These are phyloP conservation scores for Drosophila melanosoma DNA, from an alignment of 2,888 invertebrate species.

Conservation along the genomic window DNA sequence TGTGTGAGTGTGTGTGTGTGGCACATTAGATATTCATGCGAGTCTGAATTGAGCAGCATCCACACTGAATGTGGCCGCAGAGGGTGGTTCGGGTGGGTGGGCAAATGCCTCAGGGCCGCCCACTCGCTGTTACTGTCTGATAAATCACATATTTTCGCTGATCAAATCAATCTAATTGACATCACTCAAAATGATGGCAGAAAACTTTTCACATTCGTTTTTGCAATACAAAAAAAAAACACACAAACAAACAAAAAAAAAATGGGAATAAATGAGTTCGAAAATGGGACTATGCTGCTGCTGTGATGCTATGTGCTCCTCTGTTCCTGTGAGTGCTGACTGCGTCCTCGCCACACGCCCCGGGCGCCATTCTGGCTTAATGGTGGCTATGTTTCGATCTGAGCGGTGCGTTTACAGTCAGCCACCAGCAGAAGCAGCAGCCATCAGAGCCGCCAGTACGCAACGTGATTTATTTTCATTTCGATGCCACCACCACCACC, in stretches of 20 bases:
- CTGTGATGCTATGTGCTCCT: background rate
- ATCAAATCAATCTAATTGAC: constrained; percentile 85
- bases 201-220: constrained; percentile 79
- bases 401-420: constrained; percentile 46
- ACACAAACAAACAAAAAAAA: constrained; percentile 52
- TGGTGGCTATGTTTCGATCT: constrained; percentile 73
- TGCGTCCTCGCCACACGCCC: constrained; percentile 22
- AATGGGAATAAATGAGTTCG: constrained; percentile 79
- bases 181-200: constrained; percentile 85
- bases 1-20: constrained; percentile 20
- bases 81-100: constrained; percentile 7
- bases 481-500: constrained; percentile 68
- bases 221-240: constrained; percentile 29
- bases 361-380: constrained; percentile 65
- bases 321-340: background rate
- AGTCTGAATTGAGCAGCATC: constrained; percentile 49
- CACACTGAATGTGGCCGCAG: constrained; percentile 1
- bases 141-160: constrained; percentile 84
- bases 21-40: constrained; percentile 80
- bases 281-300: constrained; percentile 54
- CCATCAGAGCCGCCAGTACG: constrained; percentile 45
- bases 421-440: constrained; percentile 36
- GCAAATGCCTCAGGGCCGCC: constrained; percentile 66
- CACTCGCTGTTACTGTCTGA: constrained; percentile 76
- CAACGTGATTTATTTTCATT: constrained; percentile 81